These are phyloP conservation scores for Danaus plexippus DNA, from an alignment of 1,140 invertebrate genomes.

Conservation along the genomic window DNA sequence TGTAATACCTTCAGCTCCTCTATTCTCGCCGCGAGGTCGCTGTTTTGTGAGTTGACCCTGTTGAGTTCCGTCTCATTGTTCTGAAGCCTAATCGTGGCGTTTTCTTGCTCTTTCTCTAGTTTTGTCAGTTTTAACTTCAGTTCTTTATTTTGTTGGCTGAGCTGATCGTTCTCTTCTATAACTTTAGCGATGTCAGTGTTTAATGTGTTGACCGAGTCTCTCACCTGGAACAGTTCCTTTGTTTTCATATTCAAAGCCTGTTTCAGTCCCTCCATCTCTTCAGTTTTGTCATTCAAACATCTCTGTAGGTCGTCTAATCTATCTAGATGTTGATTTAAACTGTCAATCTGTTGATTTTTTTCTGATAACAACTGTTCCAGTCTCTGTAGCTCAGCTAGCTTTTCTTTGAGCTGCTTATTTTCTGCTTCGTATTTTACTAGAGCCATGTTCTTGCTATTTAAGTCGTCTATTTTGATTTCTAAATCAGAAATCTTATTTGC, in stretches of 20 bases:
- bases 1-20: slow-evolving; percentile 58
- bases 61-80: slow-evolving; percentile 54
- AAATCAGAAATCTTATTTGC: slow-evolving; percentile 62
- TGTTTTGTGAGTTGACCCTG: slow-evolving; percentile 45
- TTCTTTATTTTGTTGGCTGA: slow-evolving; percentile 50
- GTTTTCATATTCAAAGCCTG: slow-evolving; percentile 57
- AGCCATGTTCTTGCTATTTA: slow-evolving; percentile 45
- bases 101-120: slow-evolving; percentile 69
- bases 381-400: slow-evolving; percentile 52
- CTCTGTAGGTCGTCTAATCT: slow-evolving; percentile 63
- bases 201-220: slow-evolving; percentile 51
- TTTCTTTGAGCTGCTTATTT: slow-evolving; percentile 57
- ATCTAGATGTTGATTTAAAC: slow-evolving; percentile 67
- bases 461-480: slow-evolving; percentile 54
- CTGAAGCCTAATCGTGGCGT: slow-evolving; percentile 55
- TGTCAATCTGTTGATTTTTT: slow-evolving; percentile 71
- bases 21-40: slow-evolving; percentile 47
- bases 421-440: slow-evolving; percentile 51
- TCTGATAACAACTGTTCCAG: slow-evolving; percentile 63
- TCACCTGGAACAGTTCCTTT: slow-evolving; percentile 52
- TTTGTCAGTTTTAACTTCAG: slow-evolving; percentile 56
- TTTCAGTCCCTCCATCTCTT: slow-evolving; percentile 58
- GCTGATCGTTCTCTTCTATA: slow-evolving; percentile 54
- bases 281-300: slow-evolving; percentile 61
- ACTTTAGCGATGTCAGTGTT: slow-evolving; percentile 60